These are phyloP conservation scores for Castor canadensis DNA, from an alignment of 2,113 vertebrate species.

Conservation along the genomic window DNA sequence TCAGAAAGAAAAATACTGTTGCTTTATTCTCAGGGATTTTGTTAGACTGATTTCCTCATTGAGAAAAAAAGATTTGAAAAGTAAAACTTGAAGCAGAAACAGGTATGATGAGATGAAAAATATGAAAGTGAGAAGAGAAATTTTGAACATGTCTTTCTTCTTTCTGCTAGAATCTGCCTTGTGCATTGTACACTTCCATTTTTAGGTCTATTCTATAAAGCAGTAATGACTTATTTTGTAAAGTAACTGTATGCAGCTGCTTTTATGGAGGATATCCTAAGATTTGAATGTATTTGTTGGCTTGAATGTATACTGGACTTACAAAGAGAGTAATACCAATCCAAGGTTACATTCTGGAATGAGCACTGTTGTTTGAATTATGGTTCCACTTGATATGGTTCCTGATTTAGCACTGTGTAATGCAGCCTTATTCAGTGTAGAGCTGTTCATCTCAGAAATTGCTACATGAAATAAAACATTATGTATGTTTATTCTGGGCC, in stretches of 20 bases:
- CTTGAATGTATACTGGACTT: not conserved
- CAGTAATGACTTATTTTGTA: not conserved
- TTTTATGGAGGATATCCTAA: not conserved
- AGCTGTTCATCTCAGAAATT: constrained; percentile 33
- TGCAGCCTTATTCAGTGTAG: not conserved
- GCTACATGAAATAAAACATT: constrained; percentile 24
- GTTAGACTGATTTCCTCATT: not conserved
- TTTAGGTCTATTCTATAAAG: not conserved
- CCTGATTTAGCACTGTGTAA: not conserved
- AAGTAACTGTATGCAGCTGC: too few species aligned
- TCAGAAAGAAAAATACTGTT: not conserved
- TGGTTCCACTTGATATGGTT: not conserved
- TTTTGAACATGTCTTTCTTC: not conserved
- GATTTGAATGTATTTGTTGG: not conserved
- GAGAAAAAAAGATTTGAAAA: not conserved
- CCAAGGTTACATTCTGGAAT: not conserved
- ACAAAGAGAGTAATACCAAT: not conserved
- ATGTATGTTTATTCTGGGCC: constrained; percentile 19
- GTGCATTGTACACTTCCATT: not conserved
- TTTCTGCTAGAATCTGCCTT: not conserved
- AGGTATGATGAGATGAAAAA: not conserved
- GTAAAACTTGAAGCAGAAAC: not conserved
- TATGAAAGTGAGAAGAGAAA: not conserved
- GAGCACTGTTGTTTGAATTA: not conserved
- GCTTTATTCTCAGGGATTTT: constrained; percentile 29